Evolutionary conservation across 2,888 invertebrate genomes (phyloP).

Genomic region (Achlya flavicornis): DNA sequence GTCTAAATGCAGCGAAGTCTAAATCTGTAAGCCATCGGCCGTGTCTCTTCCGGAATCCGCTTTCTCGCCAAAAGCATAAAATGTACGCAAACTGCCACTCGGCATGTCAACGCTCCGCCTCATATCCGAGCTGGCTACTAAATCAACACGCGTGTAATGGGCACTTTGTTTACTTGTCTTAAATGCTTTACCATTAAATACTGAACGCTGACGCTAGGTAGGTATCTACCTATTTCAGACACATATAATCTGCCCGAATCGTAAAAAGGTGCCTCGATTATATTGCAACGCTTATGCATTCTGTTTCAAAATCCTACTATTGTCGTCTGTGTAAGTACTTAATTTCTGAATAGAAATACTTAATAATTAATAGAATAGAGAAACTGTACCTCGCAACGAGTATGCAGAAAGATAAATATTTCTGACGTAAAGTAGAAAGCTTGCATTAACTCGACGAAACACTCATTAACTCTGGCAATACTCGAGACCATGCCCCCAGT

Average conservation of each 20-base stretch:
- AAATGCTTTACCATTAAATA: conserved; percentile 64
- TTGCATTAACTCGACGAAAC: too few relatives aligned
- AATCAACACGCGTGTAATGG: conserved; percentile 62
- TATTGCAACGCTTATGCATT: background rate
- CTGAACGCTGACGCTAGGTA: conserved; percentile 31
- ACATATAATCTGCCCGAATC: too few relatives aligned
- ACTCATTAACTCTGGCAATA: too few relatives aligned
- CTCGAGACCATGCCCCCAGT: too few relatives aligned
- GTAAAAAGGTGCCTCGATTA: background rate
- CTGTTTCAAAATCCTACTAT: background rate
- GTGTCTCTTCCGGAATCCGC: conserved; percentile 72
- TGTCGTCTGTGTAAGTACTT: too few relatives aligned
- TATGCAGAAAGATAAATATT: too few relatives aligned
- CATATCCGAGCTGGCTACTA: conserved; percentile 54
- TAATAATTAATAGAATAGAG: too few relatives aligned
- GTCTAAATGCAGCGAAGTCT: conserved; percentile 74
- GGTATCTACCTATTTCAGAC: background rate
- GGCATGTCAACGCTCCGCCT: conserved; percentile 64
- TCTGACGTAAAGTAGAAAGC: too few relatives aligned
- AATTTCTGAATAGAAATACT: too few relatives aligned
- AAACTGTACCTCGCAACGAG: too few relatives aligned
- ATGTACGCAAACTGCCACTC: conserved; percentile 73
- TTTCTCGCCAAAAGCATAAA: conserved; percentile 76
- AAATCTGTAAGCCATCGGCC: conserved; percentile 70
- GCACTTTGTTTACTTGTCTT: conserved; percentile 61